Conservation (phyloP, 2,888 invertebrate species). For the Agriopis leucophaearia region DNA sequence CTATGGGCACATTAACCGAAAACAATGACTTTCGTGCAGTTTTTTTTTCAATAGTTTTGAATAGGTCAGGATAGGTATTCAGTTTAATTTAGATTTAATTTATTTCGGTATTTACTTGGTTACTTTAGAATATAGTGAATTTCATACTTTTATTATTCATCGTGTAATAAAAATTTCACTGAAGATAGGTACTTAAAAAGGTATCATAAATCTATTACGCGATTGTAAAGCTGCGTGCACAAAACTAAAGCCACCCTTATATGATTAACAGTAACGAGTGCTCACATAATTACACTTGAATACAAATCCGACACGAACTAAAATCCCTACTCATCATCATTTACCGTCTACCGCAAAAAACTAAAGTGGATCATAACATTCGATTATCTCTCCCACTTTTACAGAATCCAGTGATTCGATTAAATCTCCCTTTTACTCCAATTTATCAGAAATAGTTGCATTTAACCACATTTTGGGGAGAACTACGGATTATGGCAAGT, state of each 20-base stretch:
- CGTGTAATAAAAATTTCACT: too few species aligned
- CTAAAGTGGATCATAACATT: slow-evolving; percentile 70
- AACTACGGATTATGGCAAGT: slow-evolving; percentile 63
- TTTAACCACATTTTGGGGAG: slow-evolving; percentile 72
- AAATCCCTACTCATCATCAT: slow-evolving; percentile 37
- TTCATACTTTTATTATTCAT: too few species aligned
- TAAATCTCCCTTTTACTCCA: slow-evolving; percentile 76
- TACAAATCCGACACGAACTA: slow-evolving; percentile 17
- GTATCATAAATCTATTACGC: too few species aligned
- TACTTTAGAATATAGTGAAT: too few species aligned
- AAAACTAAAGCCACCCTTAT: background rate
- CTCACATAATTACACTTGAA: slow-evolving; percentile 11
- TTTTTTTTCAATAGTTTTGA: too few species aligned
- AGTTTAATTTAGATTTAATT: too few species aligned
- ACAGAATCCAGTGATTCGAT: slow-evolving; percentile 66
- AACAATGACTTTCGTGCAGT: too few species aligned
- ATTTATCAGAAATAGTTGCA: slow-evolving; percentile 76
- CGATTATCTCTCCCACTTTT: slow-evolving; percentile 65
- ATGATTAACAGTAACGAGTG: slow-evolving; percentile 12
- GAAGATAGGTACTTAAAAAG: too few species aligned
- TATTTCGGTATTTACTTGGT: too few species aligned
- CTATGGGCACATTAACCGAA: too few species aligned
- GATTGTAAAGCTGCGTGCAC: background rate
- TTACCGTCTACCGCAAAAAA: slow-evolving; percentile 61
- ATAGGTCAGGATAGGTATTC: too few species aligned